Percentiles rank a stretch among this genome's conserved stretches.
Conservation (phyloP, 2,797 vertebrate genomes). For the Enteromius treurensis region DNA sequence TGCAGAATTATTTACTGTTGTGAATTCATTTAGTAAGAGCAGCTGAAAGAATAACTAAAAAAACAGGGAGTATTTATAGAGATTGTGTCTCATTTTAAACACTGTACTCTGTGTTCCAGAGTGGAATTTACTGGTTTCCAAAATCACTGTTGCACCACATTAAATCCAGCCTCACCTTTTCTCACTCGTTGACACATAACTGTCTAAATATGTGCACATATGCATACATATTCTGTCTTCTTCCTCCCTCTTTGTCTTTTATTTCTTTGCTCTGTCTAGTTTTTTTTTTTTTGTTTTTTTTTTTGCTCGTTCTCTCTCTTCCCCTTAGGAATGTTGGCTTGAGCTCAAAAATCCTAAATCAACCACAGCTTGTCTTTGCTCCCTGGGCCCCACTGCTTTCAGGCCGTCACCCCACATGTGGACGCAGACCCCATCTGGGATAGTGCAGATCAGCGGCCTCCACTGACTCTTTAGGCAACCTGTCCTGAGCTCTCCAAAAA, state of each 20-base stretch:
- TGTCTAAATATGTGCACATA: constrained; percentile 31
- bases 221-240: constrained; percentile 45
- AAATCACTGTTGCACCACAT: background rate
- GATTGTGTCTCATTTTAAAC: constrained; percentile 45
- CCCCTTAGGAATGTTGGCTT: constrained; percentile 80
- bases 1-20: no score
- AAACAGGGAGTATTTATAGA: no score
- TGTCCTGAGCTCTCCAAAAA: constrained; percentile 50
- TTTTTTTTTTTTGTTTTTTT: constrained; percentile 73
- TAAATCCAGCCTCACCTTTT: constrained; percentile 2
- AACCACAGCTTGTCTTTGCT: constrained; percentile 70
- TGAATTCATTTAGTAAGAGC: no score
- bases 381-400: constrained; percentile 66
- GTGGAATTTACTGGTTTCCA: constrained; percentile 15
- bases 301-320: constrained; percentile 64
- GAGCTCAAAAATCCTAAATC: constrained; percentile 79
- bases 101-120: constrained; percentile 54
- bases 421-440: constrained; percentile 59
- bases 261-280: constrained; percentile 51
- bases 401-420: constrained; percentile 71
- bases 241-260: constrained; percentile 35
- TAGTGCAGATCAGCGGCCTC: background rate
- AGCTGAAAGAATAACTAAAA: no score
- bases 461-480: constrained; percentile 22
- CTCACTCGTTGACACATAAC: constrained; percentile 10